Evolutionary conservation across 2,797 vertebrate genomes (phyloP), one percentile per base, ranked within the genome.

Genomic region (Poeciliopsis paucimaculata): DNA sequence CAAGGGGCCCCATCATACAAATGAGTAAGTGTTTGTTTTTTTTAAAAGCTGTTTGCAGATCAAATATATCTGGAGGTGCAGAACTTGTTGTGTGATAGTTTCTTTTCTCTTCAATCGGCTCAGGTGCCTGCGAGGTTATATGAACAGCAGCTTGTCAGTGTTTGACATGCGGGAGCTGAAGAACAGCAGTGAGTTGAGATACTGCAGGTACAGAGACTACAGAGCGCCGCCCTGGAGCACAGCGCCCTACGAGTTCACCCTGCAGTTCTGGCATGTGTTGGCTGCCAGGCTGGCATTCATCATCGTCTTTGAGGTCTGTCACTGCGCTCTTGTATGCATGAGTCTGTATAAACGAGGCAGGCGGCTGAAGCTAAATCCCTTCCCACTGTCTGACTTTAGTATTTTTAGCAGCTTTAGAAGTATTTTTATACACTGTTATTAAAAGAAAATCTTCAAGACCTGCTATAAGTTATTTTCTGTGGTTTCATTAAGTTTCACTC

Each of bases 221-320:
- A 96, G 98, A 95, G 97, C 96, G 0, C 97, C 98, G 0, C 98
- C 98, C 0, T 98, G 97, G 98, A 98, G 96, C 84, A 82, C 94
- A 0, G 95, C 93, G 60, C 98, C 98, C 0, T 99, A 99, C 49
- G 98, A 99, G 57, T 99, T 99, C 94, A 99, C 98, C 43, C 94
- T 99, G 82, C 98, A 99, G 86, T 99, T 99, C 91, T 99, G 98
- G 98, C 98, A 99, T 70, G 98, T 99, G 84, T 92, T 99, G 68
- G 98, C 98, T 81, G 98, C 98, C 70, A 96, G 98, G 15, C 80
- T 99, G 91, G 98, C 98, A 89, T 99, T 99, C 95, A 99, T 99
- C 84, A 99, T 99, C 1, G 98, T 99, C 62, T 99, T 99, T 90
- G 98, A 99, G 98, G 98, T 99, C 53, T 93, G 96, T 95, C 66